Base-by-base conservation (phyloP, 1,140 invertebrate species). In the Cydia fagiglandana region DNA sequence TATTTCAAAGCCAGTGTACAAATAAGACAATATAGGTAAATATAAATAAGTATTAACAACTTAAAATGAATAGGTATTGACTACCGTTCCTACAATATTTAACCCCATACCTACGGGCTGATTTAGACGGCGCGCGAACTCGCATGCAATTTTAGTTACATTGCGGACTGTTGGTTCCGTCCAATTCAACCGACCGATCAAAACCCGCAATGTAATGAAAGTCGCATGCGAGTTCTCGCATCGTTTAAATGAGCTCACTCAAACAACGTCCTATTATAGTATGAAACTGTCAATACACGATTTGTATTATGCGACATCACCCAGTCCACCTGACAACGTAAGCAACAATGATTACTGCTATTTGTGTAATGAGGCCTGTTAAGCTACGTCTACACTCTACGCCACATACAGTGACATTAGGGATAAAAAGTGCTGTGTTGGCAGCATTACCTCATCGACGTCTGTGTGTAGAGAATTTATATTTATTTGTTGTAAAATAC, bases 271-370 rank as follows among this genome's bases (percentile, higher is more conserved):
- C n/a, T n/a, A 53, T 17, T 53, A 53, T n/a, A 17, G n/a, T 17
- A 53, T 53, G 45, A 47, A 47, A 53, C 50, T 53, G 56, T 61
- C 20, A 61, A 61, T 61, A 61, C 56, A 24, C 53, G n/a, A 9
- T 56, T 56, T 61, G 56, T 61, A 61, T 61, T 61, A 24, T 24
- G 56, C 24, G 56, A 61, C 56, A 24, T 61, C 56, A 61, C 56
- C 17, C n/a, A 17, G 50, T 53, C 20, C 20, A 24, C 17, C 56
- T 61, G 56, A 61, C 66, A 70, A 70, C 66, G 34, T 70, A 70
- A 70, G 66, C 66, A 38, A 70, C 15, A 41, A 70, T 68, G 66
- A 70, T 70, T 70, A 70, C 34, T 38, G 66, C 66, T 45, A 70
- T 70, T 66, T 66, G 64, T 70, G 66, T 38, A 70, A 70, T 38